A percentile compares a stretch with the other conserved stretches of the same genome.
phyloP scores from a whole-genome alignment of 1,140 invertebrate genomes.

The Hetaerina americana region DNA sequence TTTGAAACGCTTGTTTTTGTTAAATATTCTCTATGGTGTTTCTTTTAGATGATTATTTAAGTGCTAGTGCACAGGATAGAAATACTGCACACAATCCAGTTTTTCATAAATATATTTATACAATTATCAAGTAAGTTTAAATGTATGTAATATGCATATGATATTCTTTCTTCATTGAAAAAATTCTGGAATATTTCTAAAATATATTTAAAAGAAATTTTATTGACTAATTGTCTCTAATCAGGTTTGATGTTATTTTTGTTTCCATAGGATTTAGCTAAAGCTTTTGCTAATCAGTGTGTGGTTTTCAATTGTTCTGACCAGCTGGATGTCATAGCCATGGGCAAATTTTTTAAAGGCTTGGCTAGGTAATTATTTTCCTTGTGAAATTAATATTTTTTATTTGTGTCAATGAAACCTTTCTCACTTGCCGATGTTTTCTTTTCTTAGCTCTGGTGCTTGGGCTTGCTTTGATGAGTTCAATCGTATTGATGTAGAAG shows the following conservation, averaged over 20 bases:
- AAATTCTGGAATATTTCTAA: neutral
- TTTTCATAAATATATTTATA: too few relatives aligned
- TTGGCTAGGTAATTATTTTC: conserved; percentile 29
- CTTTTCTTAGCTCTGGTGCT: conserved; percentile 48
- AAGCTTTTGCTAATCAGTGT: conserved; percentile 59
- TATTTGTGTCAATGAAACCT: conserved; percentile 11
- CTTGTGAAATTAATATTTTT: neutral
- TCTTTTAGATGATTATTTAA: too few relatives aligned
- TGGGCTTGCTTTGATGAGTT: conserved; percentile 72
- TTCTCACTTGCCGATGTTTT: conserved; percentile 25
- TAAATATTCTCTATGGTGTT: too few relatives aligned
- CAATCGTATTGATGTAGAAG: conserved; percentile 57
- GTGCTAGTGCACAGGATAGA: too few relatives aligned
- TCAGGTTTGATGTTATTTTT: neutral
- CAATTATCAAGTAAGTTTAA: too few relatives aligned
- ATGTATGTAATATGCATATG: too few relatives aligned
- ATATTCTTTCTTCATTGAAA: neutral
- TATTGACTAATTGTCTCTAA: neutral
- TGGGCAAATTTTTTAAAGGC: conserved; percentile 52
- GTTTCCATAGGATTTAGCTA: conserved; percentile 42
- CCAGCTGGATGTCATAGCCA: conserved; percentile 53
- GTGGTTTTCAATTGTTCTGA: conserved; percentile 68
- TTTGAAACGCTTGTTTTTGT: too few relatives aligned
- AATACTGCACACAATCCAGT: too few relatives aligned
- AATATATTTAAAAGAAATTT: neutral